A percentile compares a stretch with the other conserved stretches of the same genome.
These are phyloP conservation scores for Dioctria linearis DNA, from an alignment of 2,888 invertebrate genomes.

Conservation along the genomic window DNA sequence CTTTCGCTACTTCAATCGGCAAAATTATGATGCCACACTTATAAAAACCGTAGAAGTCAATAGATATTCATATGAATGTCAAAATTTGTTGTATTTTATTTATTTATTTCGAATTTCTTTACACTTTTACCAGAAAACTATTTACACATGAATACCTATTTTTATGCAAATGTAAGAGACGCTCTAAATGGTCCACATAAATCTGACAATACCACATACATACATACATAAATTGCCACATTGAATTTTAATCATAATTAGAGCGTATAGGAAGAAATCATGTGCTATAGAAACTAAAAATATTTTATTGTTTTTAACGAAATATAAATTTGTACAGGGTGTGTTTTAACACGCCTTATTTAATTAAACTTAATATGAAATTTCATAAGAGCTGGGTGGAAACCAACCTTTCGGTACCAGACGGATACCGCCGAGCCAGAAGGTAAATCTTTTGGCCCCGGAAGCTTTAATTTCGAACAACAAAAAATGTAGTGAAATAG, in stretches of 20 bases:
- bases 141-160: conserved; percentile 25
- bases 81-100: too few species aligned
- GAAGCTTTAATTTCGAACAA: conserved; percentile 62
- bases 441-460: conserved; percentile 66
- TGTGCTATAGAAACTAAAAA: conserved; percentile 49
- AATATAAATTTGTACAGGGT: not conserved
- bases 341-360: not conserved
- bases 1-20: too few species aligned
- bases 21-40: not conserved
- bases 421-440: conserved; percentile 65
- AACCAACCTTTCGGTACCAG: conserved; percentile 65
- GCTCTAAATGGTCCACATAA: conserved; percentile 20
- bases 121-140: too few species aligned
- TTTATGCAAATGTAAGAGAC: conserved; percentile 7
- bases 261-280: conserved; percentile 48
- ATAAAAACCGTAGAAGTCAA: not conserved
- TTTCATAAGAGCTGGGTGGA: conserved; percentile 31
- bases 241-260: conserved; percentile 51
- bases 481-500: conserved; percentile 56
- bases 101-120: too few species aligned
- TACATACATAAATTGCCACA: conserved; percentile 55
- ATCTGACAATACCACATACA: conserved; percentile 45
- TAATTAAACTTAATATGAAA: conserved; percentile 1
- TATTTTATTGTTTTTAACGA: conserved; percentile 25
- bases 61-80: not conserved